These are phyloP conservation scores for Paramuricea clavata DNA, from an alignment of 92 coral and sea anemone species.

Conservation along the genomic window DNA sequence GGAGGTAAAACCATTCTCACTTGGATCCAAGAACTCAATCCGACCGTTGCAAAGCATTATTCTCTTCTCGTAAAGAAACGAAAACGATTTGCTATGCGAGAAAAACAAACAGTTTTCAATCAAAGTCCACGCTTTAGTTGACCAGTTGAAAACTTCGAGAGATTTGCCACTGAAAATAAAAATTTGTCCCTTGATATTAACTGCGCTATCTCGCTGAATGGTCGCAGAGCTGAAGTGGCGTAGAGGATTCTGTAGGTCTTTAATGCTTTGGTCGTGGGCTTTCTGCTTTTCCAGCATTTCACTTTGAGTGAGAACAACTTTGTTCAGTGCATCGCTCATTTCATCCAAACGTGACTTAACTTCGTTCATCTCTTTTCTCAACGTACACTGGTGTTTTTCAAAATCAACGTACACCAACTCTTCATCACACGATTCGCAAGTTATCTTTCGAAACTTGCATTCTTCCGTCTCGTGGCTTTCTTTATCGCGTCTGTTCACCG, in stretches of 20 bases:
- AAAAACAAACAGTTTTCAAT: slow-evolving; percentile 14
- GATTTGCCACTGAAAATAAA: slow-evolving; percentile 13
- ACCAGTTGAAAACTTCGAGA: slow-evolving; percentile 32
- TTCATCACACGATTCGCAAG: slow-evolving; percentile 5
- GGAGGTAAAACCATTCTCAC: neutral
- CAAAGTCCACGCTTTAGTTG: slow-evolving; percentile 22
- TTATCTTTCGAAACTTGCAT: slow-evolving; percentile 32
- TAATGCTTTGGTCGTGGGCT: neutral
- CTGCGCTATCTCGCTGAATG: neutral
- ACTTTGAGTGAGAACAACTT: neutral
- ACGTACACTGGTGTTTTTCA: neutral
- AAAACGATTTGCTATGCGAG: neutral
- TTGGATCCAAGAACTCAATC: slow-evolving; percentile 10
- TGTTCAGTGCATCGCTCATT: neutral
- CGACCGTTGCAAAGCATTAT: slow-evolving; percentile 21
- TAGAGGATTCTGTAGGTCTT: neutral
- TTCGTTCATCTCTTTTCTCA: slow-evolving; percentile 32
- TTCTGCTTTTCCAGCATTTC: neutral
- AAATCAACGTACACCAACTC: neutral
- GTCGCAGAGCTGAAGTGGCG: slow-evolving; percentile 3
- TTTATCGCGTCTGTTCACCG: slow-evolving; percentile 24
- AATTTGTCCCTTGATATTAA: neutral
- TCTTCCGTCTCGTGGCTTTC: slow-evolving; percentile 21
- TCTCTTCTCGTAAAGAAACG: slow-evolving; percentile 10
- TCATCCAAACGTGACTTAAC: slow-evolving; percentile 2